Evolutionary conservation across 2,797 vertebrate species (phyloP).

Genomic region (Acrossocheilus wenchowensis): DNA sequence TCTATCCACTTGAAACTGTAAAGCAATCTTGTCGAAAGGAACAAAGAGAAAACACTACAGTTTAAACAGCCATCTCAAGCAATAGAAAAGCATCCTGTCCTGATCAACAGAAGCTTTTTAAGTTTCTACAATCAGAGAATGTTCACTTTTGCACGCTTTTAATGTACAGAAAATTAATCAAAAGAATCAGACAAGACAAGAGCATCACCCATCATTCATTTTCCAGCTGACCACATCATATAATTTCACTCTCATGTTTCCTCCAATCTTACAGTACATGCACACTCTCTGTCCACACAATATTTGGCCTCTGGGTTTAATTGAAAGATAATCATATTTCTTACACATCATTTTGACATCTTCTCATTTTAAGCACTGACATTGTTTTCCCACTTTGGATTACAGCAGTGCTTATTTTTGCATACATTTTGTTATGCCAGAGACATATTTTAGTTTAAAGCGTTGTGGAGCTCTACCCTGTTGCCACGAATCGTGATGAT

Average conservation of each 20-base stretch:
- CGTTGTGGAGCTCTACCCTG: not conserved
- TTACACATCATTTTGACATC: not conserved
- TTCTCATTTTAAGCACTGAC: conserved; percentile 18
- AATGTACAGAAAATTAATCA: not conserved
- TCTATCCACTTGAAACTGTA: not conserved
- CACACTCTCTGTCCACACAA: not conserved
- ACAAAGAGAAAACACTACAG: not conserved
- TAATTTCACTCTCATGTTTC: not conserved
- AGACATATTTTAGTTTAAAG: not conserved
- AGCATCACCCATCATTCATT: not conserved
- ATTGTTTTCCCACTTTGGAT: not conserved
- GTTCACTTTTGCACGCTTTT: not conserved
- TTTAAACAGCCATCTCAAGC: not conserved
- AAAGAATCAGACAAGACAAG: not conserved
- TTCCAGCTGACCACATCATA: not conserved
- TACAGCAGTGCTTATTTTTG: not conserved
- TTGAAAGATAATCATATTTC: not conserved
- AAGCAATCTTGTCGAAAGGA: not conserved
- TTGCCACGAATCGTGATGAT: not conserved
- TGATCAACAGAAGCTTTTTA: not conserved
- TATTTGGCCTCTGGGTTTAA: not conserved
- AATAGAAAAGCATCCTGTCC: not conserved
- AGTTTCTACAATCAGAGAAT: not conserved
- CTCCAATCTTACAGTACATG: not conserved
- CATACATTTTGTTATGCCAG: not conserved